Base-by-base conservation (phyloP, 2,113 vertebrate genomes). In the Sciurus niger region DNA sequence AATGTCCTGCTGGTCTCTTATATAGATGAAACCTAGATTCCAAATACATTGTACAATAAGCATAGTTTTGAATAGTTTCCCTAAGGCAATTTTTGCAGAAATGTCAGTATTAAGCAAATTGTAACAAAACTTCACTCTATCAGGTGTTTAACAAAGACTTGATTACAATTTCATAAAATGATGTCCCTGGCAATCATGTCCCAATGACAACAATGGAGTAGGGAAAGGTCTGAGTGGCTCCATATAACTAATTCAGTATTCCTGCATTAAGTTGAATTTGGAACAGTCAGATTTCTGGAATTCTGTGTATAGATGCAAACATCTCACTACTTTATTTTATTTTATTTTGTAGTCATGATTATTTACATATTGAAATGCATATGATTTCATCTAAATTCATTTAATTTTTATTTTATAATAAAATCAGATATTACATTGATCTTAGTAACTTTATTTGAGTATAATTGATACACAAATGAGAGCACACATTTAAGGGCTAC, bases 401-500 rank as follows among this genome's bases (percentile, higher is more conserved):
- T 92, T 94, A 25, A 30, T 37, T 94, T 90, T 94, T 88, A 4
- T 88, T 46, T 92, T 28, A 84, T 43, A 70, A 74, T 89, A 58
- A 89, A 86, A 67, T 9, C 8, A n/a, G 24, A 16, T 68, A 40
- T 72, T 72, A 53, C 37, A 82, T 79, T 28, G 22, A 43, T 70
- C 48, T 79, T 43, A 83, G 10, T 40, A 88, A 25, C 12, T 60
- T 89, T 70, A 53, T 28, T 25, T 34, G 43, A 58, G 22, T 28
- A 60, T 60, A 92, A 48, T n/a, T 89, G 7, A 40, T 63, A 84
- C 13, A 32, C 18, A 78, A 74, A 83, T 9, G 22, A 40, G 18
- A 40, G 32, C 17, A 74, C 24, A 60, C 77, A 58, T 83, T 63
- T 51, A 67, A 30, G 18, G 77, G 6, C 25, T 60, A 60, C 17